A percentile compares a stretch with the other conserved stretches of the same genome.
Conservation (phyloP, 92 coral and sea anemone genomes). For the Porites divaricata region DNA sequence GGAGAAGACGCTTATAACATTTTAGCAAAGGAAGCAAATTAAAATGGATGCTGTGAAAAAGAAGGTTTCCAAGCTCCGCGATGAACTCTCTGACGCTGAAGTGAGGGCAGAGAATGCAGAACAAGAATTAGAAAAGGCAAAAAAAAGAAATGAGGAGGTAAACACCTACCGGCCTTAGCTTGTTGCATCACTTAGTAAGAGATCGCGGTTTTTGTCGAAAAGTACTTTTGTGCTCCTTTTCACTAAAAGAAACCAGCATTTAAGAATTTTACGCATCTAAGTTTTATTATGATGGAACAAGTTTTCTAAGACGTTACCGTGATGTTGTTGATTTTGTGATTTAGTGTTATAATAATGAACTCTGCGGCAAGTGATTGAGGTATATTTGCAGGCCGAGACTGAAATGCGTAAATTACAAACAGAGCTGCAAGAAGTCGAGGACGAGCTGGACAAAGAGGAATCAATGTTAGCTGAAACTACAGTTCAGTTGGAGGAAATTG, state of each 20-base stretch:
- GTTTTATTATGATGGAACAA: constrained; percentile 1
- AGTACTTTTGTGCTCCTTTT: background rate
- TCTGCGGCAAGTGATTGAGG: background rate
- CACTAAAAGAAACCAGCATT: background rate
- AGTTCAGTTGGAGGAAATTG: constrained; percentile 72
- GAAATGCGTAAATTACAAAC: constrained; percentile 80
- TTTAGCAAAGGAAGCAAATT: background rate
- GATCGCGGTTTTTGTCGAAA: background rate
- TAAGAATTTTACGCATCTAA: background rate
- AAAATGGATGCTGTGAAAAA: constrained; percentile 95
- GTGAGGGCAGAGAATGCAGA: constrained; percentile 80
- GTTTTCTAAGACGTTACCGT: background rate
- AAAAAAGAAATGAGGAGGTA: constrained; percentile 72
- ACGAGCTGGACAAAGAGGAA: constrained; percentile 92
- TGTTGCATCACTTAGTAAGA: background rate
- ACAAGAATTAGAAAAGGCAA: constrained; percentile 66
- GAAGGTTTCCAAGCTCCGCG: constrained; percentile 83
- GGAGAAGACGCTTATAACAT: background rate
- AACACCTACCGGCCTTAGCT: background rate
- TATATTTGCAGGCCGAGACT: constrained; percentile 70
- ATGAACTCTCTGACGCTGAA: constrained; percentile 80
- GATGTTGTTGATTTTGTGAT: background rate
- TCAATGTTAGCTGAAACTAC: constrained; percentile 81
- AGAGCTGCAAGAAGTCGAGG: constrained; percentile 89
- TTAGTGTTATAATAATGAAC: background rate